A percentile compares a stretch with the other conserved stretches of the same genome.
These are phyloP conservation scores for Axinella damicornis DNA, from an alignment of 37 sponge, comb jelly and placozoan genomes.

Conservation along the genomic window DNA sequence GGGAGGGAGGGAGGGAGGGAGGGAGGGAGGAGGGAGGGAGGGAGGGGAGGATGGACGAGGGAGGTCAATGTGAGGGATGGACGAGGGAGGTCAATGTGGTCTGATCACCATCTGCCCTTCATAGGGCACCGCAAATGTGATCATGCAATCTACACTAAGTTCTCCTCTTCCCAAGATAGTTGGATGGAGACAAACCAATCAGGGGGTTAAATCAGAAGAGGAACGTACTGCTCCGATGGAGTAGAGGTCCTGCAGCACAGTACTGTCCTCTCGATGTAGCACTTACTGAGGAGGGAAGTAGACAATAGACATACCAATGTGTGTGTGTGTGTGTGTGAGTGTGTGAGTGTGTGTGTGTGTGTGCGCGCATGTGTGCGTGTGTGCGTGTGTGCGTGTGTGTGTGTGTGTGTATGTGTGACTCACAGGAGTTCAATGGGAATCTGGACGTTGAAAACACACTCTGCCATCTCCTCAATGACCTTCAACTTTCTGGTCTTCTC, in stretches of 20 bases:
- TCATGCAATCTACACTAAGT: too few species aligned
- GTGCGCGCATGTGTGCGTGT: too few species aligned
- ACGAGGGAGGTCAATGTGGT: too few species aligned
- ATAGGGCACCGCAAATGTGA: too few species aligned
- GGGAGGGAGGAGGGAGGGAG: not conserved
- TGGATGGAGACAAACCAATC: too few species aligned
- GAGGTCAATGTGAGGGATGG: not conserved
- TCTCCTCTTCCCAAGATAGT: too few species aligned
- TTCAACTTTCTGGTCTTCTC: constrained; percentile 15
- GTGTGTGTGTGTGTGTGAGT: constrained; percentile 35
- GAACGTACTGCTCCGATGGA: constrained; percentile 55
- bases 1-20: not conserved
- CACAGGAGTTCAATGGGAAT: constrained; percentile 75
- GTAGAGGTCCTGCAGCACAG: constrained; percentile 24
- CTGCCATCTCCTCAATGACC: constrained; percentile 79
- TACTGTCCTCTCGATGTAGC: constrained; percentile 54
- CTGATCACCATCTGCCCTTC: too few species aligned
- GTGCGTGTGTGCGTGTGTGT: constrained; percentile 38
- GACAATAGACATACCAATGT: not conserved
- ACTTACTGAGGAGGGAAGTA: constrained; percentile 43
- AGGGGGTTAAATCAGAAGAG: too few species aligned
- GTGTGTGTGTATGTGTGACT: constrained; percentile 42
- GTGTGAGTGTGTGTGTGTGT: too few species aligned
- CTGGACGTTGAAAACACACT: constrained; percentile 72
- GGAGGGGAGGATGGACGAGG: not conserved